Evolutionary conservation across 2,888 invertebrate species (phyloP).

Genomic region (Orthosia gracilis): DNA sequence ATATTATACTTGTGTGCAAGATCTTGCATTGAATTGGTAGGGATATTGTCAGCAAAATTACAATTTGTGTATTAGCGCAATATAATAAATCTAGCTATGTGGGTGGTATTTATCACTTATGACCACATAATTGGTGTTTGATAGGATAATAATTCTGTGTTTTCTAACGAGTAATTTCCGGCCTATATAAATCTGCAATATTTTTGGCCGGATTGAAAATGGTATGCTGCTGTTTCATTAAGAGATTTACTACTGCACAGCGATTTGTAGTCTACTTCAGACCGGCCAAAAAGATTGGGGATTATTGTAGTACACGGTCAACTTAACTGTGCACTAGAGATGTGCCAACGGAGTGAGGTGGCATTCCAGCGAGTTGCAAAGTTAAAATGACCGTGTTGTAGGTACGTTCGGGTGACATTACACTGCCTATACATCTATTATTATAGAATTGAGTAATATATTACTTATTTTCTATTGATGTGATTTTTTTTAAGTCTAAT

Average conservation of each 20-base stretch:
- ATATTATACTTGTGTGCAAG: constrained; percentile 66
- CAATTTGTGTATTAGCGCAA: constrained; percentile 38
- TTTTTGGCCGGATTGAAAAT: too few relatives aligned
- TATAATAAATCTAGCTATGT: constrained; percentile 29
- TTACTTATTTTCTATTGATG: constrained; percentile 42
- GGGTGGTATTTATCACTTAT: constrained; percentile 17
- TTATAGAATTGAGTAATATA: constrained; percentile 28
- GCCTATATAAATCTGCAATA: constrained; percentile 16
- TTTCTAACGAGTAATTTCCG: constrained; percentile 53
- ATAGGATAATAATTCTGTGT: constrained; percentile 24
- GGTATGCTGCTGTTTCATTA: too few relatives aligned
- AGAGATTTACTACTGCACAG: too few relatives aligned
- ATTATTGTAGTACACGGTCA: too few relatives aligned
- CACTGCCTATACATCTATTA: constrained; percentile 32
- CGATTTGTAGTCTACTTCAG: too few relatives aligned
- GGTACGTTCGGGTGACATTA: constrained; percentile 27
- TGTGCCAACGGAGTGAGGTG: too few relatives aligned
- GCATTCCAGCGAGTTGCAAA: too few relatives aligned
- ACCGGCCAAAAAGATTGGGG: too few relatives aligned
- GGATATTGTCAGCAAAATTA: constrained; percentile 45
- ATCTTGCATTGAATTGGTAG: constrained; percentile 47
- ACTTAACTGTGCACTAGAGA: too few relatives aligned
- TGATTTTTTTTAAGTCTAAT: constrained; percentile 29
- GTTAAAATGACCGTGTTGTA: too few relatives aligned
- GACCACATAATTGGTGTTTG: constrained; percentile 34